Base-by-base conservation (phyloP, 2,113 vertebrate genomes). In the Nesoenas mayeri region DNA sequence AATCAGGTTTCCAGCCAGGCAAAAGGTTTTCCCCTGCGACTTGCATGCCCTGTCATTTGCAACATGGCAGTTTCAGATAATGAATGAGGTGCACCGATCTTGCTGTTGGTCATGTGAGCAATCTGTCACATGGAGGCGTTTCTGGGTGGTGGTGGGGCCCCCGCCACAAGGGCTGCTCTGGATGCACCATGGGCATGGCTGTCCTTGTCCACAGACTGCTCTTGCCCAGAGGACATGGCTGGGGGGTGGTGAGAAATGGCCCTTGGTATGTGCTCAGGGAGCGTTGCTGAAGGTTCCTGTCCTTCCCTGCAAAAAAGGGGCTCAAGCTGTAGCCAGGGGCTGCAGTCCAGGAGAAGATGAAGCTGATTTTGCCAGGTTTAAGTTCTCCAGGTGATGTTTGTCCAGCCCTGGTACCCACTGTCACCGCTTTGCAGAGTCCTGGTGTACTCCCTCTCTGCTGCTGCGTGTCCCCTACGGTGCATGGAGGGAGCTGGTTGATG, bases 31-130 rank as follows among this genome's bases (percentile, higher is more conserved):
- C 20, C 9, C 18, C 42, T 3, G 0, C 12, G 4, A 61, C 24
- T 29, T 20, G 4, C n/a, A 44, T 67, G 20, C 36, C 16, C 16
- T 10, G 4, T 62, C 2, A 3, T 36, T 34, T 72, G 50, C 14
- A 79, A 51, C 29, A 9, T 17, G n/a, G n/a, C 20, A 53, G 38
- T 36, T 28, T 80, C 31, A 8, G 24, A 5, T n/a, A 31, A 53
- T 0, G 9, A 19, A 7, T n/a, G 58, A 34, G 19, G 2, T 70
- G 12, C 10, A 26, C 28, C 36, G 0, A 3, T 79, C 28, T 64
- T 0, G 0, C 38, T 67, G 47, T 36, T 18, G 15, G 36, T n/a
- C 3, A 0, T 10, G 25, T 32, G 24, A 58, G 24, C 25, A 5
- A 18, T 11, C 18, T 10, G 4, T 51, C 25, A 5, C 1, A 5